Percentiles rank a stretch among this genome's conserved stretches.
These are phyloP conservation scores for Nannoperca obscura DNA, from an alignment of 2,797 vertebrate genomes.

Conservation along the genomic window DNA sequence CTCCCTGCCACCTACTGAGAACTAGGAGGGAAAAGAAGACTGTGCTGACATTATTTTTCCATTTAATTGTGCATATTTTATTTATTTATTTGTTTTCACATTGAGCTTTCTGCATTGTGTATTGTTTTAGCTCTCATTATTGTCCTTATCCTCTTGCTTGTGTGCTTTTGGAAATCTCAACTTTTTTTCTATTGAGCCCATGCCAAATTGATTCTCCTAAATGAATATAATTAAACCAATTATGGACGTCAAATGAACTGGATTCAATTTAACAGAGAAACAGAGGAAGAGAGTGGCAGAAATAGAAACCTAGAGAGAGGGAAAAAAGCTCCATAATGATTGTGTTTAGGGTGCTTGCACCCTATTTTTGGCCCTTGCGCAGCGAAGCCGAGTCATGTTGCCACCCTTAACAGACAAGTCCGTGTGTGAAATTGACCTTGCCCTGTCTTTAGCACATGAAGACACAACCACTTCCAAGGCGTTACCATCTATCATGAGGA, in stretches of 20 bases:
- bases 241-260: conserved; percentile 36
- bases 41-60: not conserved
- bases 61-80: conserved; percentile 42
- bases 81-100: conserved; percentile 10
- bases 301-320: conserved; percentile 1
- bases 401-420: conserved; percentile 51
- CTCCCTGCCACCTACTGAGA: conserved; percentile 32
- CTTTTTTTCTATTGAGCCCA: conserved; percentile 44
- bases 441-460: conserved; percentile 44
- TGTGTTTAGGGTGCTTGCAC: not conserved
- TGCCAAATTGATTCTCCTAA: conserved; percentile 41
- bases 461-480: conserved; percentile 56
- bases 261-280: conserved; percentile 30
- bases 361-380: conserved; percentile 48
- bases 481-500: conserved; percentile 47
- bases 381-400: conserved; percentile 30
- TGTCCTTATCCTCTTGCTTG: conserved; percentile 12
- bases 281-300: conserved; percentile 1
- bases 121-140: conserved; percentile 28
- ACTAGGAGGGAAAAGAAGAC: conserved; percentile 27
- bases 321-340: conserved; percentile 33
- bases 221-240: conserved; percentile 46
- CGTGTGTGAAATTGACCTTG: conserved; percentile 63
- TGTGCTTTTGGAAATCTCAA: conserved; percentile 18
- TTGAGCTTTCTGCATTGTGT: conserved; percentile 7